These are phyloP conservation scores for Drosophila mimica DNA, from an alignment of 2,888 invertebrate genomes.

Conservation along the genomic window DNA sequence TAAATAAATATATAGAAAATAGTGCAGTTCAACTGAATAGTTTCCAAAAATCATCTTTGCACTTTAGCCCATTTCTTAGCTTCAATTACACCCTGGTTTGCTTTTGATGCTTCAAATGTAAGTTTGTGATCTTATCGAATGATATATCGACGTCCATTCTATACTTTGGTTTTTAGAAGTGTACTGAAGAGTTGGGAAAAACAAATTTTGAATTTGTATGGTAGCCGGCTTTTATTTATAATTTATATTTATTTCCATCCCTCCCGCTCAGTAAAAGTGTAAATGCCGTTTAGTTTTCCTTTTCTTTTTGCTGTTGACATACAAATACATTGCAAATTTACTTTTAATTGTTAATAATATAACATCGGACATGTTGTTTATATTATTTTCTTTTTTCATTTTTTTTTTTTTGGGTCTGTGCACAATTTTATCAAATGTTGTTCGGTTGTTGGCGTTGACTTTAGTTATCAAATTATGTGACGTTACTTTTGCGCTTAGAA, in stretches of 20 bases:
- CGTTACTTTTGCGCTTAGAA: conserved; percentile 53
- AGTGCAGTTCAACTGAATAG: neutral
- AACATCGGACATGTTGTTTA: conserved; percentile 38
- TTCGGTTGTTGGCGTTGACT: conserved; percentile 44
- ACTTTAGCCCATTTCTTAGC: neutral
- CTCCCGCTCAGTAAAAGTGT: conserved; percentile 21
- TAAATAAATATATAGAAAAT: neutral
- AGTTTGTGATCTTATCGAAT: no score
- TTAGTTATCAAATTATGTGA: conserved; percentile 23
- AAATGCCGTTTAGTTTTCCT: conserved; percentile 59
- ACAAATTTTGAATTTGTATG: conserved; percentile 40
- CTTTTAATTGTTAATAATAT: conserved; percentile 61
- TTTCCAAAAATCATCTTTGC: neutral
- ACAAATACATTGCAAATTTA: conserved; percentile 80
- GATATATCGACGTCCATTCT: no score
- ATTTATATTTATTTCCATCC: neutral
- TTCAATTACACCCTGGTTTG: neutral
- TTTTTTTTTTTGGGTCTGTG: conserved; percentile 19
- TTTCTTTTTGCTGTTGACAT: conserved; percentile 81
- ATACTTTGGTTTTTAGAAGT: neutral
- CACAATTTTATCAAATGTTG: conserved; percentile 36
- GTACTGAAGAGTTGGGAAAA: neutral
- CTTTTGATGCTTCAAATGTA: no score
- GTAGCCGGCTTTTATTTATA: conserved; percentile 56
- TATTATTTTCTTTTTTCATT: neutral